These are phyloP conservation scores for Unio delphinus DNA, from an alignment of 2,888 invertebrate species.

Conservation along the genomic window DNA sequence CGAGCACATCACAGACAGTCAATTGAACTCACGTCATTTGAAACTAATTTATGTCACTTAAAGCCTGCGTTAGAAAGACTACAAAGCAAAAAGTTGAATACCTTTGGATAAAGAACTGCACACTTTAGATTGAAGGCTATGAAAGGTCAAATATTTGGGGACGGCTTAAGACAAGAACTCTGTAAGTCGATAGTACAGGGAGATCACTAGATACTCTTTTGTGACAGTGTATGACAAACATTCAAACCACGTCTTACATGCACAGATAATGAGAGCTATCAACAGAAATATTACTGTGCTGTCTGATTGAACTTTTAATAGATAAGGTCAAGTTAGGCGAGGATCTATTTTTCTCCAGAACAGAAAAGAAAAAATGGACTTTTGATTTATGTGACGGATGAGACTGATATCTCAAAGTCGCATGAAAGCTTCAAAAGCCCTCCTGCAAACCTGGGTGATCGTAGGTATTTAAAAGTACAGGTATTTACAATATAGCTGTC, in stretches of 20 bases:
- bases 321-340: neutral
- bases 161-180: slow-evolving; percentile 18
- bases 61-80: slow-evolving; percentile 18
- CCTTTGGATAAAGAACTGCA: slow-evolving; percentile 17
- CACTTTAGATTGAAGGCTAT: slow-evolving; percentile 9
- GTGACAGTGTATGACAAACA: slow-evolving; percentile 26
- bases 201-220: slow-evolving; percentile 14
- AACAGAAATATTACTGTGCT: slow-evolving; percentile 8
- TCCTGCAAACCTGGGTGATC: no score
- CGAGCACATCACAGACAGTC: slow-evolving; percentile 14
- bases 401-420: no score
- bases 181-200: slow-evolving; percentile 19
- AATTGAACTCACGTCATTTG: slow-evolving; percentile 27
- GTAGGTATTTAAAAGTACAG: no score
- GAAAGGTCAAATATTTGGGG: slow-evolving; percentile 21
- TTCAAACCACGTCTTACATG: slow-evolving; percentile 20
- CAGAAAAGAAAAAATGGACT: no score
- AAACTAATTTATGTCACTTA: slow-evolving; percentile 35
- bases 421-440: no score
- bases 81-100: slow-evolving; percentile 27
- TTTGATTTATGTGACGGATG: no score
- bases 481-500: no score
- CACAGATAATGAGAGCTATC: slow-evolving; percentile 15
- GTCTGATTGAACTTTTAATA: slow-evolving; percentile 19
- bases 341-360: no score